Evolutionary conservation across 2,797 vertebrate species (phyloP), one percentile per base, ranked within the genome.

Genomic region (Tinamus major): DNA sequence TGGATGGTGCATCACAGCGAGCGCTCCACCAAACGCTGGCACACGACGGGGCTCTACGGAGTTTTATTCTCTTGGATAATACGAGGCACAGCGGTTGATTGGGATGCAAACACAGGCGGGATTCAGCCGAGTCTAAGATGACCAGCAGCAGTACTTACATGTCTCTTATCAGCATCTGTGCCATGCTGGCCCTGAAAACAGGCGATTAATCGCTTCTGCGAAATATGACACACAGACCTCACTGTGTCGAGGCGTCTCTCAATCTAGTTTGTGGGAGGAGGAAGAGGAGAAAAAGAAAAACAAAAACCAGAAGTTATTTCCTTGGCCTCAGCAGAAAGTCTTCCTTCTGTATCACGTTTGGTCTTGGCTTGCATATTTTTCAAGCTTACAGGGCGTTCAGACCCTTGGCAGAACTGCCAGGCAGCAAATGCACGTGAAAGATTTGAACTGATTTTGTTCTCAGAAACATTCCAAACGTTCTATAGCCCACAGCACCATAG

Each of bases 151-250:
- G 35, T 75, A 97, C 99, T 98, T 96, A 99, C 99, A 2, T 99
- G 98, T 98, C 99, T 98, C 97, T 99, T 99, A 81, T 99, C 99
- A 0, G 98, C 96, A 4, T 99, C 99, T 0, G 98, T 98, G 37
- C 99, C 98, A 33, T 99, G 98, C 96, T 99, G 99, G 85, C 99
- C 99, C 96, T 99, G 99, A 75, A 99, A 98, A 95, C 99, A 99
- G 0, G 98, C 97, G 16, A 98, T 97, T 91, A 99, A 98, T 89
- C 98, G 98, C 97, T 99, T 99, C 97, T 99, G 98, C 6, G 98
- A 98, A 93, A 99, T 99, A 97, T 99, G 99, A 90, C 98, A 99
- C 94, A 99, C 98, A 6, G 98, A 98, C 6, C 99, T 98, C 96
- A 99, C 99, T 10, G 97, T 80, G 97, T 99, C 99, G 97, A 99